A percentile compares a stretch with the other conserved stretches of the same genome.
Evolutionary conservation across 2,797 vertebrate species (phyloP).

Genomic region (Zalophus californianus): DNA sequence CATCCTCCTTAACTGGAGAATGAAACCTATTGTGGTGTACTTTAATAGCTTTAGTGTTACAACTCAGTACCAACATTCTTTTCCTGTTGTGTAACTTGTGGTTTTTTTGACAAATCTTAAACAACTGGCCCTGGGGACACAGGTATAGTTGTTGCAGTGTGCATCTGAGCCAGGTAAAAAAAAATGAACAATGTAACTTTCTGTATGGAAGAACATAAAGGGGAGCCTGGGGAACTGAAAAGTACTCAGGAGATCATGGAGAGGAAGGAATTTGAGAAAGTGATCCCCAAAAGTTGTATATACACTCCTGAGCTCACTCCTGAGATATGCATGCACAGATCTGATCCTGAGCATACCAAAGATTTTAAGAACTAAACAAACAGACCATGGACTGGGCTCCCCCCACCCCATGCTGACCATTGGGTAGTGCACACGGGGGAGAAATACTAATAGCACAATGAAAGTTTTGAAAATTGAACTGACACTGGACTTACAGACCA

Average conservation of each 20-base stretch:
- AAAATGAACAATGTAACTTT: not conserved
- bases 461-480: not conserved
- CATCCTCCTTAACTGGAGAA: not conserved
- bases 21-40: not conserved
- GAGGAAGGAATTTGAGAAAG: not conserved
- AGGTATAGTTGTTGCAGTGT: not conserved
- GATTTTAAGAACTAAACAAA: not conserved
- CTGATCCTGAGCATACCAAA: not conserved
- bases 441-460: not conserved
- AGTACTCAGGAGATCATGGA: not conserved
- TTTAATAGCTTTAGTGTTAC: not conserved
- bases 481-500: not conserved
- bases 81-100: not conserved
- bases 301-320: not conserved
- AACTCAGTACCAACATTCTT: not conserved
- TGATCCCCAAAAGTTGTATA: not conserved
- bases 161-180: not conserved
- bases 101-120: not conserved
- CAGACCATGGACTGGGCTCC: too few species aligned
- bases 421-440: not conserved
- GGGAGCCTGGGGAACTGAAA: not conserved
- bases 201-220: not conserved
- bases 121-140: not conserved
- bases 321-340: not conserved
- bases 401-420: not conserved